phyloP scores from a whole-genome alignment of 2,797 vertebrate species.

The Fratercula arctica region DNA sequence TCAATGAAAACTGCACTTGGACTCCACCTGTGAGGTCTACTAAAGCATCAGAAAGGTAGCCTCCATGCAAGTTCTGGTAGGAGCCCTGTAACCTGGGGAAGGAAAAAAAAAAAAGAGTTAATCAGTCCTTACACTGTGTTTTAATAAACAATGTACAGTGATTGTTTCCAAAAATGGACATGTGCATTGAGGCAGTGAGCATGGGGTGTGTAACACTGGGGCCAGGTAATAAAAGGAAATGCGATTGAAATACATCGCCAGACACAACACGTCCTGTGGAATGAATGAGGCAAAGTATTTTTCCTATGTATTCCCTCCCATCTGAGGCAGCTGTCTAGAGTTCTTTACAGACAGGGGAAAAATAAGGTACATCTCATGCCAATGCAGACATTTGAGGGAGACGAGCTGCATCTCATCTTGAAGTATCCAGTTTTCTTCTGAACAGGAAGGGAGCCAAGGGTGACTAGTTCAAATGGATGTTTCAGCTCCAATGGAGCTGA shows the following conservation, averaged over 20 bases:
- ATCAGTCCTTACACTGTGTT: background rate
- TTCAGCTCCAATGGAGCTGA: background rate
- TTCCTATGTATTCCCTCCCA: background rate
- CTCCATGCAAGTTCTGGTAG: conserved; percentile 83
- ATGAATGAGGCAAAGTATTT: background rate
- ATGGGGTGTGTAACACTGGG: background rate
- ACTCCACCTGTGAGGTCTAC: conserved; percentile 90
- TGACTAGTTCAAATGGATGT: background rate
- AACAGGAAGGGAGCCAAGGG: background rate
- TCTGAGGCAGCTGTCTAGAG: background rate
- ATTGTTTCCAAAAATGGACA: background rate
- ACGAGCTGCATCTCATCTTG: background rate
- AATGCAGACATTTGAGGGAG: background rate
- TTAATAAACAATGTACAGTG: background rate
- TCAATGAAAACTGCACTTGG: conserved; percentile 73
- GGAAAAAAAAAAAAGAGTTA: too few relatives aligned
- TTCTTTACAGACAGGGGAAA: background rate
- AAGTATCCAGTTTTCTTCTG: background rate
- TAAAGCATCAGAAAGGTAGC: conserved; percentile 85
- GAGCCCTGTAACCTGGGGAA: conserved; percentile 84
- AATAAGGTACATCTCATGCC: background rate
- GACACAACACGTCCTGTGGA: background rate
- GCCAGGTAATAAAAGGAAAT: background rate
- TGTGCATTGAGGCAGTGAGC: background rate
- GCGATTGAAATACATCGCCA: background rate